These are phyloP conservation scores for Drosophila neocordata DNA, from an alignment of 1,140 invertebrate species.

Conservation along the genomic window DNA sequence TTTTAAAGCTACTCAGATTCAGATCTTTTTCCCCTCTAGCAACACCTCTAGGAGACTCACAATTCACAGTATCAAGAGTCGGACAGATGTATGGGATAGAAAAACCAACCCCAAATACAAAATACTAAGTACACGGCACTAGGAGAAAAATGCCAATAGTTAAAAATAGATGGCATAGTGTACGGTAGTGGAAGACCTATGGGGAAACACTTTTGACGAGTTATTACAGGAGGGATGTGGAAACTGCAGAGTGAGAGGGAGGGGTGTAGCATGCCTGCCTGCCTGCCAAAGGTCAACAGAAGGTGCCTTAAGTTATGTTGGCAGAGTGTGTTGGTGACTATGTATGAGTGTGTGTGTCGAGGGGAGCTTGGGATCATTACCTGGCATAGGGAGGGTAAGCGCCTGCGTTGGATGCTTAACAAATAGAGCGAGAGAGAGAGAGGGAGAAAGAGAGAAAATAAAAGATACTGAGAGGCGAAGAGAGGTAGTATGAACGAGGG, in stretches of 20 bases:
- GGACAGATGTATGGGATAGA: constrained; percentile 49
- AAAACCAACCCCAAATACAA: constrained; percentile 57
- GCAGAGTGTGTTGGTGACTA: constrained; percentile 8
- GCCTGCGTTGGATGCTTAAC: constrained; percentile 52
- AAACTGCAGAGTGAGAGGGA: constrained; percentile 37
- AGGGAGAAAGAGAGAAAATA: constrained; percentile 7
- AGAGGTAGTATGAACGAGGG: constrained; percentile 28
- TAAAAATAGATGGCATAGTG: constrained; percentile 63
- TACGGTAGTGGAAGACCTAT: constrained; percentile 14
- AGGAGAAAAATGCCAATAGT: constrained; percentile 48
- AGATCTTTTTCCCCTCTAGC: constrained; percentile 39
- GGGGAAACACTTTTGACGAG: constrained; percentile 50
- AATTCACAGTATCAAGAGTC: neutral
- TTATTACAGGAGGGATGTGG: constrained; percentile 57
- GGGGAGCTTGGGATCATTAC: constrained; percentile 36
- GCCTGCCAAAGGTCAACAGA: constrained; percentile 21
- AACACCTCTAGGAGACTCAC: neutral
- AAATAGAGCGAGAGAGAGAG: constrained; percentile 14
- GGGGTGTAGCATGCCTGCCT: too few species aligned
- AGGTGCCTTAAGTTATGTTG: constrained; percentile 72
- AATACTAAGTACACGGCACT: neutral
- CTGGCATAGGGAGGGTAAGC: constrained; percentile 46
- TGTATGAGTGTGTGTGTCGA: neutral
- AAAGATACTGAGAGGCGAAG: neutral
- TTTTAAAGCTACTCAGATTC: constrained; percentile 69